Percentiles rank a stretch among this genome's conserved stretches.
These are phyloP conservation scores for Brachionus rotundiformis DNA, from an alignment of 1,140 invertebrate genomes.

Conservation along the genomic window DNA sequence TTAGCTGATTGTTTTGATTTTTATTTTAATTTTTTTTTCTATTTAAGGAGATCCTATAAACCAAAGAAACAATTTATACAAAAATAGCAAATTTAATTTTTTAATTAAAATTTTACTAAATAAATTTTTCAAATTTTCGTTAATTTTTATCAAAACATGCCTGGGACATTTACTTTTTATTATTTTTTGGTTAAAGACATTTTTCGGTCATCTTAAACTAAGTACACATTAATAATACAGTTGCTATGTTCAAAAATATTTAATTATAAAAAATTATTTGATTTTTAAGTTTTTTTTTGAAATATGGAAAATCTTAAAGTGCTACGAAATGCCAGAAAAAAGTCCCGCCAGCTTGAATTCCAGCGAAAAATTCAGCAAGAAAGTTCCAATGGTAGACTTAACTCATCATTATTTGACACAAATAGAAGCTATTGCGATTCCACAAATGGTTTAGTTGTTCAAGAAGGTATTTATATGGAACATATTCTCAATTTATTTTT, in stretches of 20 bases:
- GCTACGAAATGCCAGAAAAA: constrained; percentile 3
- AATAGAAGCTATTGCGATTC: background rate
- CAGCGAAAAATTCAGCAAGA: constrained; percentile 12
- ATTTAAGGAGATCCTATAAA: background rate
- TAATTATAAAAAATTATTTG: background rate
- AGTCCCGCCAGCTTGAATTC: constrained; percentile 16
- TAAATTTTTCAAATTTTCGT: background rate
- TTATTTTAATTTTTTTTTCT: background rate
- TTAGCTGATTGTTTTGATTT: background rate
- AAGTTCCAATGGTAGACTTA: background rate
- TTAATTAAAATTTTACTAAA: background rate
- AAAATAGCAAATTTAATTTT: background rate
- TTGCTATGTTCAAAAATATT: background rate
- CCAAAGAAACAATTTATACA: background rate
- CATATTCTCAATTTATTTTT: background rate
- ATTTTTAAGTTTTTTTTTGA: background rate
- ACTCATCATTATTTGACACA: constrained; percentile 10
- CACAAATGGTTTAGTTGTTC: background rate
- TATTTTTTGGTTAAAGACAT: background rate
- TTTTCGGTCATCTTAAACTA: background rate
- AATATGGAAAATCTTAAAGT: constrained; percentile 44
- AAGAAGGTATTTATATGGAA: constrained; percentile 34
- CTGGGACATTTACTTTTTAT: background rate
- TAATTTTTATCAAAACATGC: background rate
- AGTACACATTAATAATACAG: background rate